Evolutionary conservation across 1,140 invertebrate genomes (phyloP).

Genomic region (Trinorchestia longiramus): DNA sequence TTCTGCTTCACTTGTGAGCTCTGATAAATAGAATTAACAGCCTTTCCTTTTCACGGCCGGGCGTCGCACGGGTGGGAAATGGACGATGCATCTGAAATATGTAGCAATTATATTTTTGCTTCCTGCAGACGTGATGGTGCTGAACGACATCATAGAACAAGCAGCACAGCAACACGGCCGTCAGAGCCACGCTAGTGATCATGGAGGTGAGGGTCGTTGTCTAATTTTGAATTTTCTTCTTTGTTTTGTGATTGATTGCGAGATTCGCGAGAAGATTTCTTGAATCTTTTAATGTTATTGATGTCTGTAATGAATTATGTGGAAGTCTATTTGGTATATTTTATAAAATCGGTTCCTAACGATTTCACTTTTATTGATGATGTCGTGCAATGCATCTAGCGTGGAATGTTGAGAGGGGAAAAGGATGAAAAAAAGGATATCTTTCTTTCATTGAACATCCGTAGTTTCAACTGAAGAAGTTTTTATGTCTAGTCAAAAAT

Average conservation of each 20-base stretch:
- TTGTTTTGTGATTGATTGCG: not conserved
- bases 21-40: not conserved
- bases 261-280: too few relatives aligned
- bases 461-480: too few relatives aligned
- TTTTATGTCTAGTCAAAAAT: too few relatives aligned
- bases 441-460: too few relatives aligned
- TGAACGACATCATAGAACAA: conserved; percentile 97
- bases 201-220: conserved; percentile 81
- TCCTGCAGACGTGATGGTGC: conserved; percentile 91
- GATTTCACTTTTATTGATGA: too few relatives aligned
- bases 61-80: not conserved
- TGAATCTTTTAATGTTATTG: too few relatives aligned
- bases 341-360: too few relatives aligned
- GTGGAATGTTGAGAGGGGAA: too few relatives aligned
- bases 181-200: conserved; percentile 85
- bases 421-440: too few relatives aligned
- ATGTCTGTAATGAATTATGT: too few relatives aligned
- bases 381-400: too few relatives aligned
- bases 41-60: not conserved
- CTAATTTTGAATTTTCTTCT: not conserved
- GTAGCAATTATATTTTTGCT: not conserved
- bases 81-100: not conserved
- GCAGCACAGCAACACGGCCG: conserved; percentile 77
- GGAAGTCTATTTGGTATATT: too few relatives aligned
- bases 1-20: not conserved